These are phyloP conservation scores for Clanis bilineata DNA, from an alignment of 2,888 invertebrate genomes.

Conservation along the genomic window DNA sequence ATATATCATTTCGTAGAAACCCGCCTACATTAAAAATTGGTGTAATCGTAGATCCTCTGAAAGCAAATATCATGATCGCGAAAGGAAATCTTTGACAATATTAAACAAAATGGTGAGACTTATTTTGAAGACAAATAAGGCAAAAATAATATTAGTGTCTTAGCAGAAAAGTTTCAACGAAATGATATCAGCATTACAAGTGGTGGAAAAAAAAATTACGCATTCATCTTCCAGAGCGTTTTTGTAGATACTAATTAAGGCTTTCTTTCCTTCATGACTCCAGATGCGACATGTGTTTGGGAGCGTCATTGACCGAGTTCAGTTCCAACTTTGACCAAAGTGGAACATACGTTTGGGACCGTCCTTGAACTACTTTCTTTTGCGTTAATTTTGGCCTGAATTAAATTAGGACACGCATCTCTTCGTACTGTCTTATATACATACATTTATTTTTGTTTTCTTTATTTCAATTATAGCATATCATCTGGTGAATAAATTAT, in stretches of 20 bases:
- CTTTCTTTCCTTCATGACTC: neutral
- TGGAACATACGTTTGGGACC: neutral
- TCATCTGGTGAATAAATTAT: neutral
- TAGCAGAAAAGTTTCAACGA: too few relatives aligned
- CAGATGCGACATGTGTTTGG: neutral
- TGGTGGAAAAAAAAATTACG: neutral
- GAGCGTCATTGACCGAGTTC: neutral
- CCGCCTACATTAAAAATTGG: too few relatives aligned
- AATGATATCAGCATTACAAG: neutral
- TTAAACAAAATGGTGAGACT: too few relatives aligned
- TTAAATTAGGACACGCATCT: neutral
- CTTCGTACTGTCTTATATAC: neutral
- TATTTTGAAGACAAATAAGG: too few relatives aligned
- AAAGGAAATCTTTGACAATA: too few relatives aligned
- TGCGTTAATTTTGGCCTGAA: neutral
- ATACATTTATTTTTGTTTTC: too few relatives aligned
- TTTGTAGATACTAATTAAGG: neutral
- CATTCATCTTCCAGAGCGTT: neutral
- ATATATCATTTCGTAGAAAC: too few relatives aligned
- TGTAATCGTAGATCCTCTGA: too few relatives aligned
- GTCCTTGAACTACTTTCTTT: slow-evolving; percentile 9
- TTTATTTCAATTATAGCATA: too few relatives aligned
- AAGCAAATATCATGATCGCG: too few relatives aligned
- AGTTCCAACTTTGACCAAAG: neutral
- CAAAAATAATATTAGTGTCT: too few relatives aligned